phyloP scores from a whole-genome alignment of 1,140 invertebrate species.

The Drosophila parabipectinata region DNA sequence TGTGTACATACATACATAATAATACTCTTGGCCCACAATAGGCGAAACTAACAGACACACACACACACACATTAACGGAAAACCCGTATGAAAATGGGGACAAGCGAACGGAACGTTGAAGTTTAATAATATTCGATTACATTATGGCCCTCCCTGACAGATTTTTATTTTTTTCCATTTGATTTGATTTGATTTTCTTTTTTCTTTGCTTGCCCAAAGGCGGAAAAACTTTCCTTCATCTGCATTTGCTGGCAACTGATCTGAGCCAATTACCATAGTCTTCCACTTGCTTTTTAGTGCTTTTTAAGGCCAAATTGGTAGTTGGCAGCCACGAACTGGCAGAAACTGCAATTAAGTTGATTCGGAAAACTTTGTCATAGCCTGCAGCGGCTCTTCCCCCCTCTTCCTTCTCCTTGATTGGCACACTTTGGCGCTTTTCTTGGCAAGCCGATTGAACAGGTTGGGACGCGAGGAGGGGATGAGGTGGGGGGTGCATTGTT shows the following conservation, averaged over 20 bases:
- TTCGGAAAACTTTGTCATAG: slow-evolving; percentile 33
- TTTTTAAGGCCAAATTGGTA: slow-evolving; percentile 3
- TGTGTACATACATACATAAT: slow-evolving; percentile 29
- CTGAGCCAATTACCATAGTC: background rate
- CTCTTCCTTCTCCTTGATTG: slow-evolving; percentile 11
- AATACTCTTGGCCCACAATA: slow-evolving; percentile 79
- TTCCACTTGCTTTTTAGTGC: background rate
- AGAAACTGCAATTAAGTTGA: slow-evolving; percentile 25
- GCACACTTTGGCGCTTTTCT: slow-evolving; percentile 32
- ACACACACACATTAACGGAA: slow-evolving; percentile 23
- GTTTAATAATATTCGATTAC: slow-evolving; percentile 76
- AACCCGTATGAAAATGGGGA: slow-evolving; percentile 69
- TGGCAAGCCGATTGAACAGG: slow-evolving; percentile 36
- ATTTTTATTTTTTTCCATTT: slow-evolving; percentile 14
- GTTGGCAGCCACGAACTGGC: slow-evolving; percentile 24
- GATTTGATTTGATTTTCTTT: slow-evolving; percentile 7
- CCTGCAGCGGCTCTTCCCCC: background rate
- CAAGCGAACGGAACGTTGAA: slow-evolving; percentile 70
- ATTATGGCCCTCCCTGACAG: slow-evolving; percentile 44
- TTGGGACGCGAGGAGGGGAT: background rate
- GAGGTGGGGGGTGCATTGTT: slow-evolving; percentile 45
- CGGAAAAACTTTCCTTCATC: slow-evolving; percentile 3
- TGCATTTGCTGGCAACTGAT: slow-evolving; percentile 5
- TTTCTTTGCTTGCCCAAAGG: slow-evolving; percentile 15
- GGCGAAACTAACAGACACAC: slow-evolving; percentile 39